Percentiles rank a stretch among this genome's conserved stretches.
These are phyloP conservation scores for Drosophila prosaltans DNA, from an alignment of 1,140 invertebrate genomes.

Conservation along the genomic window DNA sequence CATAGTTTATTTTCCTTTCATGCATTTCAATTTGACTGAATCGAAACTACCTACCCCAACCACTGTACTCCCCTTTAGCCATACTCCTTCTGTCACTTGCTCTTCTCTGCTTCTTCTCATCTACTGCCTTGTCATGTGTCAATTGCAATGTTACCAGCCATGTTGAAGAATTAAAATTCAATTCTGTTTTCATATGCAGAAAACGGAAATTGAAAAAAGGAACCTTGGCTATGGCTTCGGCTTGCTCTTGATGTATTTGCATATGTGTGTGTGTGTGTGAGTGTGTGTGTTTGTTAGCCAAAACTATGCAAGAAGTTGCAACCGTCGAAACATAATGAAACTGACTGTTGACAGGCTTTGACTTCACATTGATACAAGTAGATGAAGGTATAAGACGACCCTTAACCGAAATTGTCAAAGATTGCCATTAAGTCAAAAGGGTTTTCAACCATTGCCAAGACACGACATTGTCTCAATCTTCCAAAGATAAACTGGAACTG, in stretches of 20 bases:
- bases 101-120: background rate
- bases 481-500: constrained; percentile 65
- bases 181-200: constrained; percentile 71
- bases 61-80: background rate
- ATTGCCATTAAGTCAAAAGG: constrained; percentile 60
- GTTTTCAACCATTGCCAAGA: constrained; percentile 22
- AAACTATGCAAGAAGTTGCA: constrained; percentile 32
- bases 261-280: background rate
- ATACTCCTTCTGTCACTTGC: background rate
- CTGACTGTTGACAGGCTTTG: constrained; percentile 29
- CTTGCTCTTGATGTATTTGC: background rate
- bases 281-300: background rate
- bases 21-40: constrained; percentile 71
- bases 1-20: constrained; percentile 73
- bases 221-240: constrained; percentile 7
- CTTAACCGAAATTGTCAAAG: constrained; percentile 24
- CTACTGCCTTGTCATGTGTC: constrained; percentile 68
- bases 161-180: constrained; percentile 68
- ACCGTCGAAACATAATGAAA: constrained; percentile 44
- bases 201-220: constrained; percentile 71
- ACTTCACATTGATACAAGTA: constrained; percentile 1
- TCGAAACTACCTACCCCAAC: background rate
- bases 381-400: background rate
- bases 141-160: constrained; percentile 61
- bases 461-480: constrained; percentile 68